Conservation (phyloP, 2,113 vertebrate species). For the Zapornia atra region DNA sequence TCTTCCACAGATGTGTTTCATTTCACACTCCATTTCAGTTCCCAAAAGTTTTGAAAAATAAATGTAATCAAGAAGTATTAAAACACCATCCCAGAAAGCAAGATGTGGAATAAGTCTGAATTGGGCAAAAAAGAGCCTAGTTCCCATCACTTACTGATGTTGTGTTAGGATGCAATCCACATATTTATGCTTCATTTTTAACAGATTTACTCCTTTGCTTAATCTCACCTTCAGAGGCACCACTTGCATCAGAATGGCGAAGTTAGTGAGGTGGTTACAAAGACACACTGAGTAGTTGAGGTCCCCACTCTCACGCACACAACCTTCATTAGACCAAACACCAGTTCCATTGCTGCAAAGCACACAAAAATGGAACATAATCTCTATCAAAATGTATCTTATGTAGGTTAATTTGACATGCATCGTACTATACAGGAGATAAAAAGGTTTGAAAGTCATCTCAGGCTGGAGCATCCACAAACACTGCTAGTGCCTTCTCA, state of each 20-base stretch:
- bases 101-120: neutral
- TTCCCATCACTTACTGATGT: neutral
- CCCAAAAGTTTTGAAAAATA: neutral
- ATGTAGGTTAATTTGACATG: neutral
- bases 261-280: constrained; percentile 97
- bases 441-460: neutral
- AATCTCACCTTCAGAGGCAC: constrained; percentile 91
- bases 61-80: neutral
- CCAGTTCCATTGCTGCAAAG: constrained; percentile 79
- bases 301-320: constrained; percentile 82
- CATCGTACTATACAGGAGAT: neutral
- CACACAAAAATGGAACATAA: neutral
- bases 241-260: constrained; percentile 98
- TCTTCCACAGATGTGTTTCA: neutral
- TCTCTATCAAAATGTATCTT: neutral
- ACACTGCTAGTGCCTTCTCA: neutral
- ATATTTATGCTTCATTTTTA: neutral
- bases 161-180: neutral
- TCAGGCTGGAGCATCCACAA: neutral
- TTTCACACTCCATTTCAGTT: neutral
- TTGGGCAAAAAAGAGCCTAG: neutral
- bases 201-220: neutral
- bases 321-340: constrained; percentile 90
- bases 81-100: neutral
- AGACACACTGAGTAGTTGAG: constrained; percentile 86